Percentiles rank a stretch among this genome's conserved stretches.
Conservation (phyloP, 2,888 invertebrate species). For the Willowsia nigromaculata region DNA sequence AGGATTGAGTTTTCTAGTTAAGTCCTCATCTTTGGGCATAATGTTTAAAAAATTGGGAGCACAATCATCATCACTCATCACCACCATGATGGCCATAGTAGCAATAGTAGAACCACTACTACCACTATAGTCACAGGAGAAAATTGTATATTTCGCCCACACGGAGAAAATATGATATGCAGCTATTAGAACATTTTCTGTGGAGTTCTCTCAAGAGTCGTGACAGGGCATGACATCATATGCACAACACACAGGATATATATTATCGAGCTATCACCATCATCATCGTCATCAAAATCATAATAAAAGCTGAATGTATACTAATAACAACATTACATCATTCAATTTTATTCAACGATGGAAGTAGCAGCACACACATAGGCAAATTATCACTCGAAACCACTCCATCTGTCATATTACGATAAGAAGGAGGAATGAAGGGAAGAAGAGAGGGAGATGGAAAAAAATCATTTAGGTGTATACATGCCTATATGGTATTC, state of each 20-base stretch:
- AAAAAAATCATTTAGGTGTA: not conserved
- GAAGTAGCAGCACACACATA: slow-evolving; percentile 14
- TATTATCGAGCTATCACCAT: not conserved
- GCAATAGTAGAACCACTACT: too few relatives aligned
- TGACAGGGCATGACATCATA: slow-evolving; percentile 41
- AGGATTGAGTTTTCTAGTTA: not conserved
- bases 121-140: not conserved
- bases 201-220: not conserved
- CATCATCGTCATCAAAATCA: not conserved
- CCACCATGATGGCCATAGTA: not conserved
- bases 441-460: not conserved
- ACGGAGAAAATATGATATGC: too few relatives aligned
- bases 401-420: slow-evolving; percentile 71
- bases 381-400: slow-evolving; percentile 67
- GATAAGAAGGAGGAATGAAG: slow-evolving; percentile 57
- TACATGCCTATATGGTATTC: not conserved
- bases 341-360: not conserved
- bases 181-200: not conserved
- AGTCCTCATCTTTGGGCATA: not conserved
- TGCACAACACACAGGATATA: too few relatives aligned
- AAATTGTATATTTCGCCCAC: slow-evolving; percentile 12
- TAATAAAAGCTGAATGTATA: slow-evolving; percentile 20
- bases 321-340: slow-evolving; percentile 38
- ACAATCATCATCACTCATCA: slow-evolving; percentile 23
- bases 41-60: slow-evolving; percentile 17